phyloP scores from a whole-genome alignment of 2,888 invertebrate species.

The Salpingus planirostris region DNA sequence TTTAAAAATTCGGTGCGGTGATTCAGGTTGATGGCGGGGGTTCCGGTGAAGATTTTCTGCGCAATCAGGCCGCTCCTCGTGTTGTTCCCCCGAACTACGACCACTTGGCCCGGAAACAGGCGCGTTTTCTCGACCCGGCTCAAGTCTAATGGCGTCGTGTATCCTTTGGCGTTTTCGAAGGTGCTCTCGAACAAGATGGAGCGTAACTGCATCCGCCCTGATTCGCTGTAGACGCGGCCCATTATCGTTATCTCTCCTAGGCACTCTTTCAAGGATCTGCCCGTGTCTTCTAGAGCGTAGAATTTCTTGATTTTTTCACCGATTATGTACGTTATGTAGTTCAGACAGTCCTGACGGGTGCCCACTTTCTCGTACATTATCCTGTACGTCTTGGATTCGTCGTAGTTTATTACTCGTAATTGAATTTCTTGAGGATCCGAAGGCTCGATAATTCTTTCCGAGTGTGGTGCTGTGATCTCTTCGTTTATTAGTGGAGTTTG shows the following conservation, averaged over 20 bases:
- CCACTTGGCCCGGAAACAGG: conserved; percentile 71
- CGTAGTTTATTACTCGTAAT: background rate
- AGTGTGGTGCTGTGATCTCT: no score
- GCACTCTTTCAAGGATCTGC: conserved; percentile 14
- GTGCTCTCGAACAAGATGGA: conserved; percentile 63
- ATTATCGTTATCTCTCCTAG: conserved; percentile 34
- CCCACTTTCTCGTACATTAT: conserved; percentile 48
- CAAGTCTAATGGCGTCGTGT: conserved; percentile 41
- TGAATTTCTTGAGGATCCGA: no score
- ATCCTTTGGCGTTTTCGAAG: conserved; percentile 45
- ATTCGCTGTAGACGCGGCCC: conserved; percentile 71
- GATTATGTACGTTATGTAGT: conserved; percentile 35
- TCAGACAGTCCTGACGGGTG: conserved; percentile 39
- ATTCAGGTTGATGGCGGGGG: background rate
- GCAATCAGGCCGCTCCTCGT: conserved; percentile 49
- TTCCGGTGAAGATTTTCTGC: conserved; percentile 2
- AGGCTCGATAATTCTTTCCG: no score
- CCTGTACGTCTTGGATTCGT: conserved; percentile 16
- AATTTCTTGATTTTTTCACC: conserved; percentile 30
- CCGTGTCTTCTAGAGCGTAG: conserved; percentile 27
- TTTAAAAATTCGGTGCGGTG: conserved; percentile 32
- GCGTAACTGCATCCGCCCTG: conserved; percentile 59
- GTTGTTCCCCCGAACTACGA: conserved; percentile 66
- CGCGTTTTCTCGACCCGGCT: conserved; percentile 51
- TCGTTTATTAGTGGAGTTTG: background rate